These are phyloP conservation scores for Chrysopilus asiliformis DNA, from an alignment of 2,888 invertebrate species.

Conservation along the genomic window DNA sequence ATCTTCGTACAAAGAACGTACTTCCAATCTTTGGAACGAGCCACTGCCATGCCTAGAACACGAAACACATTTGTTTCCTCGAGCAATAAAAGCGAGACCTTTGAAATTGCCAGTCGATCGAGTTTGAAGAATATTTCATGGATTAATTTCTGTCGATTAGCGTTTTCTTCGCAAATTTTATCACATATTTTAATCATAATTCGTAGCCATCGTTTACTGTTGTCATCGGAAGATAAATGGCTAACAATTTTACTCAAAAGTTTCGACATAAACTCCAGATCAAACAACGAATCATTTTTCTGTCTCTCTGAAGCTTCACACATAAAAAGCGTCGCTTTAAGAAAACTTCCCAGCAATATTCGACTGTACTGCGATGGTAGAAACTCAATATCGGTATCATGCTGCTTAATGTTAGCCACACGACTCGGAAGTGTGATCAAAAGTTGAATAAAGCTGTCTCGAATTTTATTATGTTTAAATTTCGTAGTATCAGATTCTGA, in stretches of 20 bases:
- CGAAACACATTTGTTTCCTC: conserved; percentile 35
- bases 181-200: too few species aligned
- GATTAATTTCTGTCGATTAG: conserved; percentile 37
- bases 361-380: conserved; percentile 43
- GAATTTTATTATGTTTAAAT: conserved; percentile 20
- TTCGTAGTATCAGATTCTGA: not conserved
- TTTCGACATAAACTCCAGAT: conserved; percentile 39
- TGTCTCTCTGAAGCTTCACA: conserved; percentile 26
- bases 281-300: conserved; percentile 11
- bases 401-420: conserved; percentile 52
- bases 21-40: conserved; percentile 47
- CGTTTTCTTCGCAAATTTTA: too few species aligned
- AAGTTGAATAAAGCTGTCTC: conserved; percentile 45
- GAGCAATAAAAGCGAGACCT: conserved; percentile 43
- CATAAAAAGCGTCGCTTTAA: conserved; percentile 48
- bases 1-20: conserved; percentile 50
- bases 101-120: conserved; percentile 45
- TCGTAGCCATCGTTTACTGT: too few species aligned
- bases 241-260: conserved; percentile 48
- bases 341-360: conserved; percentile 45
- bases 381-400: conserved; percentile 44
- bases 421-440: conserved; percentile 54
- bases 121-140: conserved; percentile 42
- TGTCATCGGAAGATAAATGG: too few species aligned
- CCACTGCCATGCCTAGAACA: conserved; percentile 37